Evolutionary conservation across 2,797 vertebrate species (phyloP).

Genomic region (Sebastes kiyomatsui): DNA sequence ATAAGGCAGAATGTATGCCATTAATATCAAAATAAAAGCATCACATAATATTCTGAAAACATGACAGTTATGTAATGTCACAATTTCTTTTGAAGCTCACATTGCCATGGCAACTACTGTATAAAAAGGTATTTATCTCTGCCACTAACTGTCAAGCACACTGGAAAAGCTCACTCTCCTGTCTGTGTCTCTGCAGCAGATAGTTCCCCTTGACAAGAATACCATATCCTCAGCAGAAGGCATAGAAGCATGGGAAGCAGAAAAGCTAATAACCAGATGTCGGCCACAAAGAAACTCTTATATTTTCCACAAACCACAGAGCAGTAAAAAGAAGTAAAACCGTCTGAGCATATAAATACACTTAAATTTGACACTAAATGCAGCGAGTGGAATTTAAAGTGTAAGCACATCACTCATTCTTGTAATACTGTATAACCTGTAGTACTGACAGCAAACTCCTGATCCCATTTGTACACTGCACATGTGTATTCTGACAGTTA

Average conservation of each 20-base stretch:
- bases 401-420: background rate
- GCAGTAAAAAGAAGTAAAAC: background rate
- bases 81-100: background rate
- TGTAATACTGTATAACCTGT: background rate
- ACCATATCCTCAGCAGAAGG: constrained; percentile 51
- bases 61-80: background rate
- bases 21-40: background rate
- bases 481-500: background rate
- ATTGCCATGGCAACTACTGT: background rate
- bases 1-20: background rate
- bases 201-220: constrained; percentile 67
- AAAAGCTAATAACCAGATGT: constrained; percentile 60
- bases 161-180: constrained; percentile 7
- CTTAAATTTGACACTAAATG: background rate
- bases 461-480: background rate
- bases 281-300: background rate
- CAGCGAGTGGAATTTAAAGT: background rate
- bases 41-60: background rate
- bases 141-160: constrained; percentile 1
- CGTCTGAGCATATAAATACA: background rate
- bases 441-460: background rate
- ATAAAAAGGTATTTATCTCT: background rate
- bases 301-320: background rate
- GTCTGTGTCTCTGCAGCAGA: constrained; percentile 47
- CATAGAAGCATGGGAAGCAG: constrained; percentile 35